Evolutionary conservation across 2,797 vertebrate species (phyloP), one percentile per base, ranked within the genome.

Genomic region (Gallirallus australis): DNA sequence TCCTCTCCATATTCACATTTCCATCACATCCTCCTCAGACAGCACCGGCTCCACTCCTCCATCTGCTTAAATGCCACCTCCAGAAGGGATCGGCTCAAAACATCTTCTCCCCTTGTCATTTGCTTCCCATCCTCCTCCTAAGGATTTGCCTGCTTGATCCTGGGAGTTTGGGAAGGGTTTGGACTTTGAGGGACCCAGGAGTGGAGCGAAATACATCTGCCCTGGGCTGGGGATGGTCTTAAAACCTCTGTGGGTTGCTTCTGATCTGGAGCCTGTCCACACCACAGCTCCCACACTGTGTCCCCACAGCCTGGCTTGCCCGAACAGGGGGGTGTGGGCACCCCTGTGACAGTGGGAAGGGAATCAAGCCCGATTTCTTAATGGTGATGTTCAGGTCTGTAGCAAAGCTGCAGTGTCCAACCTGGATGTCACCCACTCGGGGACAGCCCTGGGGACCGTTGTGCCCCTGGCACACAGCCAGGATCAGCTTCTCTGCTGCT

Each of bases 41-140:
- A 90, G 86, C 82, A 42, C 87, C 6, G 4, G 19, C 91, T 94
- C 73, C 66, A 5, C 72, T 94, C 89, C 89, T 95, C 94, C 93
- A 86, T 93, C 96, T 95, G 94, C 72, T 92, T 9, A 91, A 93
- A 95, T 86, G 91, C 88, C 94, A 90, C 82, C 96, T 88, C 91
- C 52, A 31, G 42, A 30, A 90, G 91, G 60, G 56, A 80, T 47
- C 20, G 37, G 66, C 88, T 94, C 4, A 0, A 30, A 75, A 14
- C 73, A 65, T 66, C 95, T 72, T 87, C 85, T 66, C 83, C 73
- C 64, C 45, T 81, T 9, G 61, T n/a, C 66, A 35, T 39, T 78
- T 2, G 5, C 18, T 52, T 64, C 78, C 63, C 31, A 15, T 11
- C 78, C 60, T 75, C 54, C 75, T 59, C 53, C 70, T 35, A 61